A percentile compares a stretch with the other conserved stretches of the same genome.
phyloP scores from a whole-genome alignment of 1,140 invertebrate species.

The Macrobrachium rosenbergii region DNA sequence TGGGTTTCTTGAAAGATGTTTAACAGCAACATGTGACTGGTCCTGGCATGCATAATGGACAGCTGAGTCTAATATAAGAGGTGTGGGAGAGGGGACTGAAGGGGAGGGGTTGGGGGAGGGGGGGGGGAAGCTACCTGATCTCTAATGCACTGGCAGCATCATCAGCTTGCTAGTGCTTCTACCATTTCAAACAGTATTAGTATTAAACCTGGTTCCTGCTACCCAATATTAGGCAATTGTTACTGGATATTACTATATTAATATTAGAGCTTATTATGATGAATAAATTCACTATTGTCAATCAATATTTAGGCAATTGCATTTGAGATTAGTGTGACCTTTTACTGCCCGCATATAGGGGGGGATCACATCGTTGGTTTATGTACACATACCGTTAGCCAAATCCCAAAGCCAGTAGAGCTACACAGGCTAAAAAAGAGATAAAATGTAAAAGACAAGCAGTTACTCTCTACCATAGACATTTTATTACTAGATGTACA shows the following conservation, averaged over 20 bases:
- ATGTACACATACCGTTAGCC: conserved; percentile 54
- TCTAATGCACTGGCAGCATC: neutral
- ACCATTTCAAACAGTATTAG: conserved; percentile 23
- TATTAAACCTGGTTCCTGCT: conserved; percentile 45
- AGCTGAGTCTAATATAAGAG: conserved; percentile 12
- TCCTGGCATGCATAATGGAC: conserved; percentile 47
- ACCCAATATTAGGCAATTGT: conserved; percentile 45
- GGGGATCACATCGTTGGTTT: conserved; percentile 28
- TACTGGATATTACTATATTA: neutral
- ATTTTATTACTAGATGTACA: conserved; percentile 61
- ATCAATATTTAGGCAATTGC: conserved; percentile 42
- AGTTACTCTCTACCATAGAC: conserved; percentile 60
- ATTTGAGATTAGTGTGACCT: conserved; percentile 49
- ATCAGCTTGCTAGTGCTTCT: conserved; percentile 35
- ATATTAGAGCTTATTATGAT: conserved; percentile 32
- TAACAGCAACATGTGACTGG: conserved; percentile 4
- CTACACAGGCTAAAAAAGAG: conserved; percentile 58
- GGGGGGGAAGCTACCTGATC: conserved; percentile 34
- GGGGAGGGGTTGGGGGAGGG: neutral
- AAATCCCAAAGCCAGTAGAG: conserved; percentile 58
- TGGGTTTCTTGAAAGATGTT: too few species aligned
- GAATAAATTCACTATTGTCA: conserved; percentile 36
- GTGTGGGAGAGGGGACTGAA: too few species aligned
- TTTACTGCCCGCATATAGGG: conserved; percentile 29
- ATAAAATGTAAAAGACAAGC: conserved; percentile 61